A percentile compares a stretch with the other conserved stretches of the same genome.
Evolutionary conservation across 2,797 vertebrate species (phyloP).

Genomic region (Pseudopleuronectes americanus): DNA sequence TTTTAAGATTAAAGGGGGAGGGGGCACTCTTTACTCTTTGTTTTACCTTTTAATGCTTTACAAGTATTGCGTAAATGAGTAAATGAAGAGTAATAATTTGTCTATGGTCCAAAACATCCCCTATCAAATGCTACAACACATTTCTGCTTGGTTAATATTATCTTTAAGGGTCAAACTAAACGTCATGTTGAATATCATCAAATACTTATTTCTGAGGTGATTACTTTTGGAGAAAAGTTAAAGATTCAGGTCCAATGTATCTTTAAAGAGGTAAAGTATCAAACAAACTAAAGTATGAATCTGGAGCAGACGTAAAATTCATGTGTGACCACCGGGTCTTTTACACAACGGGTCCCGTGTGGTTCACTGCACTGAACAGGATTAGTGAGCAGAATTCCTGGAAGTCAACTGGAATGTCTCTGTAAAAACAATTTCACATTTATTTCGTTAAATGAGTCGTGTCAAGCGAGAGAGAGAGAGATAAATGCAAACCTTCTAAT

Average conservation of each 20-base stretch:
- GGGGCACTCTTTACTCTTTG: background rate
- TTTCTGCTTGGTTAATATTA: background rate
- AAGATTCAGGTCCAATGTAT: too few relatives aligned
- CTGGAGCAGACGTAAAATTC: slow-evolving; percentile 33
- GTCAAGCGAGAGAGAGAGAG: background rate
- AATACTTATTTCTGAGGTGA: too few relatives aligned
- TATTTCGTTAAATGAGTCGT: slow-evolving; percentile 17
- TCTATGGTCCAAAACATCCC: too few relatives aligned
- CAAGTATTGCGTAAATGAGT: background rate
- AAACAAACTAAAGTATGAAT: background rate
- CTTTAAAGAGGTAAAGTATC: too few relatives aligned
- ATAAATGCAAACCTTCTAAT: background rate
- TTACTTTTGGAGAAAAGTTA: too few relatives aligned
- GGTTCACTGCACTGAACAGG: slow-evolving; percentile 69
- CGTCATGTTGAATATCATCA: too few relatives aligned
- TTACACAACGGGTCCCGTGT: slow-evolving; percentile 46
- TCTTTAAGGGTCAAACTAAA: background rate
- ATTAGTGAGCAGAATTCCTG: slow-evolving; percentile 66
- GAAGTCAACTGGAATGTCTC: slow-evolving; percentile 50
- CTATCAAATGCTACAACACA: background rate
- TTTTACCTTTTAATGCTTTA: background rate
- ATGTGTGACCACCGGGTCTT: slow-evolving; percentile 53
- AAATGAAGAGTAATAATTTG: background rate
- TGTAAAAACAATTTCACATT: slow-evolving; percentile 41
- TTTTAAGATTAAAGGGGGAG: background rate